Evolutionary conservation across 2,113 vertebrate species (phyloP).

Genomic region (Rhinopomastus cyanomelas): DNA sequence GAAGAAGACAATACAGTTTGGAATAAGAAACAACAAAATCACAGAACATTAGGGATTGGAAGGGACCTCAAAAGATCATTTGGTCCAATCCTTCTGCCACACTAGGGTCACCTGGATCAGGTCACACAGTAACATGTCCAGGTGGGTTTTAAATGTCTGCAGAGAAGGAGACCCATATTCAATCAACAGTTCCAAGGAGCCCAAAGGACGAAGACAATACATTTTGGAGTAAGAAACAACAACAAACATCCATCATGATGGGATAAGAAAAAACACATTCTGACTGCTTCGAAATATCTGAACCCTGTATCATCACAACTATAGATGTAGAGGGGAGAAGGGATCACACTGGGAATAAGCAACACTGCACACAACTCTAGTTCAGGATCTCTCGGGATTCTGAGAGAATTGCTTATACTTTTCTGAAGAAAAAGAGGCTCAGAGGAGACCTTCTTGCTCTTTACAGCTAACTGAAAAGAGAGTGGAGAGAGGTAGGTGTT

Average conservation of each 20-base stretch:
- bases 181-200: slow-evolving; percentile 8
- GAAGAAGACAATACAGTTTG: neutral
- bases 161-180: too few relatives aligned
- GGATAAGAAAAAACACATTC: neutral
- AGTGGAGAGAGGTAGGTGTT: too few relatives aligned
- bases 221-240: neutral
- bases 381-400: neutral
- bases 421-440: too few relatives aligned
- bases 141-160: too few relatives aligned
- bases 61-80: too few relatives aligned
- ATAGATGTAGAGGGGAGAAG: neutral
- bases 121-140: too few relatives aligned
- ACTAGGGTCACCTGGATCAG: too few relatives aligned
- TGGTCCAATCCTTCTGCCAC: too few relatives aligned
- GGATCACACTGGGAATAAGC: neutral
- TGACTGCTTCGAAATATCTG: neutral
- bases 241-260: neutral
- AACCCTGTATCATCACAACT: neutral
- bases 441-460: too few relatives aligned
- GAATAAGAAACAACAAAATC: neutral
- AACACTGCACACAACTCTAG: neutral
- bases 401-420: too few relatives aligned
- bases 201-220: neutral
- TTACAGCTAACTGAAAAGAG: too few relatives aligned
- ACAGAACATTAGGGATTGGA: too few relatives aligned